Percentiles rank a stretch among this genome's conserved stretches.
phyloP scores from a whole-genome alignment of 2,888 invertebrate genomes.

The Rotaria sp. region DNA sequence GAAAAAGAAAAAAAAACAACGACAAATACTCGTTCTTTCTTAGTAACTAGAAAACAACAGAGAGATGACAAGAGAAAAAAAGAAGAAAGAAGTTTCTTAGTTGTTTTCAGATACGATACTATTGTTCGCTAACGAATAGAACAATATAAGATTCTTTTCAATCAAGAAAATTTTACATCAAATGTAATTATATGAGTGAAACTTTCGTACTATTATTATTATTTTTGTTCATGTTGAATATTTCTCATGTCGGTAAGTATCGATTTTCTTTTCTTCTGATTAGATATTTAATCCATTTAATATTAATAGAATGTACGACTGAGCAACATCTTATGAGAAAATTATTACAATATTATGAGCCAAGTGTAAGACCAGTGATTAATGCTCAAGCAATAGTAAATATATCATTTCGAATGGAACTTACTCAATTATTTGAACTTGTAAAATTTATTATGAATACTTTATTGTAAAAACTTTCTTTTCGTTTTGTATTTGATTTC shows the following conservation, averaged over 20 bases:
- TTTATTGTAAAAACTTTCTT: not conserved
- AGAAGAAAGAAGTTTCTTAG: not conserved
- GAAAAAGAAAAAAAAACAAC: no score
- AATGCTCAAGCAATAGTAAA: slow-evolving; percentile 57
- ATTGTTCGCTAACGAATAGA: not conserved
- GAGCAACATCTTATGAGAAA: slow-evolving; percentile 57
- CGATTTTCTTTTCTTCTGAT: no score
- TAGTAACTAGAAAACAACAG: no score
- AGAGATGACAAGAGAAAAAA: not conserved
- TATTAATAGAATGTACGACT: slow-evolving; percentile 43
- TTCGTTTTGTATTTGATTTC: not conserved
- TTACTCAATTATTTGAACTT: slow-evolving; percentile 60
- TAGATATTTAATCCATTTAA: not conserved
- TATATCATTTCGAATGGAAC: slow-evolving; percentile 58
- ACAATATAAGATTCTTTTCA: not conserved
- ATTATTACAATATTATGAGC: slow-evolving; percentile 58
- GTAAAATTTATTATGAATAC: not conserved
- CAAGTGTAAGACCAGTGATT: slow-evolving; percentile 58
- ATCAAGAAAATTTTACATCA: not conserved
- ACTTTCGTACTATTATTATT: not conserved
- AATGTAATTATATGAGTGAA: not conserved
- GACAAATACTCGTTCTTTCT: no score
- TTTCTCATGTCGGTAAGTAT: not conserved
- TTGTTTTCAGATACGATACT: not conserved
- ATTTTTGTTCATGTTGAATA: not conserved